A percentile compares a stretch with the other conserved stretches of the same genome.
phyloP scores from a whole-genome alignment of 2,113 vertebrate genomes.

The Cryptotis parvus region DNA sequence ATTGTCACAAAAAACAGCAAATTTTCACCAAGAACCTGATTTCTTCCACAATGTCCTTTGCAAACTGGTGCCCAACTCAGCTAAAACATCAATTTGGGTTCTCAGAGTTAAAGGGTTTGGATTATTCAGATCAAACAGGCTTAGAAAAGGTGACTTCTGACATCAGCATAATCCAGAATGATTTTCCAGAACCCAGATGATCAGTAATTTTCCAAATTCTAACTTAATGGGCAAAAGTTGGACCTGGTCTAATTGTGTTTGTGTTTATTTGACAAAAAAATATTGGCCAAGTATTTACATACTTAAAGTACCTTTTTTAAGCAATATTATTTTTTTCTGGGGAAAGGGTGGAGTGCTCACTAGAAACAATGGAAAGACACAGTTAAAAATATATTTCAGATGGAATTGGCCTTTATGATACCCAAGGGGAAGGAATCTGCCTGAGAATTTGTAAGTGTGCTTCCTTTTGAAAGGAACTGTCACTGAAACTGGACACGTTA shows the following conservation, averaged over 20 bases:
- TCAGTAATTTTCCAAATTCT: conserved; percentile 2
- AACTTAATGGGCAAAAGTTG: conserved; percentile 9
- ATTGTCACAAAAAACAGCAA: conserved; percentile 30
- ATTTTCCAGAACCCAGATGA: background rate
- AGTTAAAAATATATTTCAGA: conserved; percentile 34
- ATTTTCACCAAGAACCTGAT: conserved; percentile 36
- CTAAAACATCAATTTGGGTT: conserved; percentile 50
- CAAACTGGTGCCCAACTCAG: background rate
- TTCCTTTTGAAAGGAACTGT: conserved; percentile 21
- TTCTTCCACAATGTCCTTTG: conserved; percentile 55
- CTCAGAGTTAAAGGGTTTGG: conserved; percentile 13
- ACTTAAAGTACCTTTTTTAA: conserved; percentile 48
- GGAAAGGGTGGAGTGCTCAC: background rate
- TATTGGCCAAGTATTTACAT: conserved; percentile 4
- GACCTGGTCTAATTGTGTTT: conserved; percentile 10
- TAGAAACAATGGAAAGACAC: background rate
- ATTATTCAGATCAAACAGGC: conserved; percentile 3
- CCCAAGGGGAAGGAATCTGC: background rate
- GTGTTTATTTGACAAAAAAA: conserved; percentile 57
- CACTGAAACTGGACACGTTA: background rate
- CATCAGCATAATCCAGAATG: background rate
- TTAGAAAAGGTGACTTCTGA: background rate
- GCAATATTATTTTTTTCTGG: background rate
- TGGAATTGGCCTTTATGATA: conserved; percentile 16
- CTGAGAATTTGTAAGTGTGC: background rate